phyloP scores from a whole-genome alignment of 2,888 invertebrate species.

The Melanostoma mellinum region DNA sequence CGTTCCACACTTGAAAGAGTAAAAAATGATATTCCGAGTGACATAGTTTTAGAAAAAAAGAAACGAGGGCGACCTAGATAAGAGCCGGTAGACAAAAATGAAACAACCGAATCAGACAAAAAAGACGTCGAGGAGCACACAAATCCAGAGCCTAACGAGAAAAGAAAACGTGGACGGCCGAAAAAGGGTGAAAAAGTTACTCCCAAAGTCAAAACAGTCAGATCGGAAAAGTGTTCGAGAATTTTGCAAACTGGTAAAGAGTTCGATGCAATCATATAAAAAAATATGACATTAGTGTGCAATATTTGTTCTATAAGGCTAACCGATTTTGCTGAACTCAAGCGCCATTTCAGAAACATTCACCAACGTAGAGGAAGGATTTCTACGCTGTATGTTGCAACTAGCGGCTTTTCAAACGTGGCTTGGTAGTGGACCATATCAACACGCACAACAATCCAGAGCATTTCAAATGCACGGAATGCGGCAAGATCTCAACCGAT shows the following conservation, averaged over 20 bases:
- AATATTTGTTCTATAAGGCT: slow-evolving; percentile 69
- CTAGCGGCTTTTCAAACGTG: slow-evolving; percentile 73
- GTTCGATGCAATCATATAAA: slow-evolving; percentile 73
- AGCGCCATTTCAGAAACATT: slow-evolving; percentile 70
- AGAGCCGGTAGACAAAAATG: not conserved
- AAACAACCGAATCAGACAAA: not conserved
- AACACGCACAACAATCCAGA: slow-evolving; percentile 74
- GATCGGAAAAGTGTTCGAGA: slow-evolving; percentile 48
- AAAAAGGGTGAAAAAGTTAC: slow-evolving; percentile 56
- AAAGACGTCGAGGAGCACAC: not conserved
- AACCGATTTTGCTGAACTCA: slow-evolving; percentile 69
- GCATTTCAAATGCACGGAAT: slow-evolving; percentile 73
- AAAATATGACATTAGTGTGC: slow-evolving; percentile 74
- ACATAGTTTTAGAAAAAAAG: not conserved
- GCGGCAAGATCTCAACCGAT: slow-evolving; percentile 72
- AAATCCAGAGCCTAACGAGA: slow-evolving; percentile 14
- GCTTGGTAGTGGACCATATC: slow-evolving; percentile 74
- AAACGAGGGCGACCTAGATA: slow-evolving; percentile 15
- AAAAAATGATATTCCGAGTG: not conserved
- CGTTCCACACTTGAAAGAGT: not conserved
- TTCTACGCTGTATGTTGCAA: slow-evolving; percentile 75
- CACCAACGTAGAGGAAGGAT: slow-evolving; percentile 74
- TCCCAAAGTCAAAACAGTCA: slow-evolving; percentile 36
- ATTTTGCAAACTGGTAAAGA: slow-evolving; percentile 64
- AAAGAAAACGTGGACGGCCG: slow-evolving; percentile 53